phyloP scores from a whole-genome alignment of 1,140 invertebrate species.

The Drosophila melanogaster region Release_6_plus_ISO1_MT NT_033779.5:9275001-9275500 shows the following conservation, averaged over 20 bases:
- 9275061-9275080: neutral
- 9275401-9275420: slow-evolving; percentile 76
- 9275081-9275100: slow-evolving; percentile 6
- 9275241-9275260: slow-evolving; percentile 40
- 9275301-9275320: slow-evolving; percentile 66
- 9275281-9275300: slow-evolving; percentile 60
- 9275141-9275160: slow-evolving; percentile 3
- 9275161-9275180: slow-evolving; percentile 42
- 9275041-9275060: neutral
- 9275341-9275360: neutral
- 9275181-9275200: slow-evolving; percentile 64
- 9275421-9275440: slow-evolving; percentile 73
- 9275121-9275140: neutral
- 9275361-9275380: slow-evolving; percentile 1
- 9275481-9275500: neutral
- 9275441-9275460: slow-evolving; percentile 49
- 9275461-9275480: slow-evolving; percentile 52
- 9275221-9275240: slow-evolving; percentile 49
- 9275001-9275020: neutral
- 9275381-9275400: slow-evolving; percentile 16
- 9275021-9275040: neutral
- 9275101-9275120: neutral
- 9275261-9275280: slow-evolving; percentile 77
- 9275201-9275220: slow-evolving; percentile 45
- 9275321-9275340: slow-evolving; percentile 54